Evolutionary conservation across 2,888 invertebrate species (phyloP), one percentile per base, ranked within the genome.

Genomic region (Chymomyza caudatula): DNA sequence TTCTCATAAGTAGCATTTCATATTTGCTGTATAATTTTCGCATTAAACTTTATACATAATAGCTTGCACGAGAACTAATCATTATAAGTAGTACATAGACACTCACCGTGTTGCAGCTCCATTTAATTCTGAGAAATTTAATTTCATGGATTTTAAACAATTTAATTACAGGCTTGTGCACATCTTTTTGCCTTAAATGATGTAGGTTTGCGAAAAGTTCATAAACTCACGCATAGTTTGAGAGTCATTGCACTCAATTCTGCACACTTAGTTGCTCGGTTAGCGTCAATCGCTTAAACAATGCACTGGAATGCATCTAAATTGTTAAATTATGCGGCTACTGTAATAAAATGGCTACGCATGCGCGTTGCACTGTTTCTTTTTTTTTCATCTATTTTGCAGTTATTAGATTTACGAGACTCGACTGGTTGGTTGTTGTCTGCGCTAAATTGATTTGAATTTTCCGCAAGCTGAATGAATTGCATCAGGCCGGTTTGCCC

Each of bases 391-490:
- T n/a, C n/a, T n/a, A n/a, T n/a, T n/a, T n/a, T n/a, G 11, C 53
- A 63, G 55, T 71, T 67, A 83, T 80, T 83, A 83, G 85, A 85
- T 83, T 83, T 78, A 77, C 73, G 71, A 63, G 71, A 71, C 19
- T 65, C 55, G 66, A 49, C n/a, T 19, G 17, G 47, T 47, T 47
- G 15, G 47, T 47, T 47, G 85, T 64, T 75, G 85, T 69, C 77
- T 74, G 69, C 53, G 63, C 66, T 72, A 76, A 84, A 85, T 84
- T 84, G 85, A 86, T 85, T 86, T 82, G 77, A 85, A 86, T 86
- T 81, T 85, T 80, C 69, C 71, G 65, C 71, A 65, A 65, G 63
- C 65, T 83, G 69, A 85, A 79, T 81, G 81, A 73, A 77, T 73
- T 71, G 76, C 71, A 55, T 42, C 52, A 72, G 65, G 80, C 85